phyloP scores from a whole-genome alignment of 2,797 vertebrate genomes.

The Pangasius sanitwongsei region DNA sequence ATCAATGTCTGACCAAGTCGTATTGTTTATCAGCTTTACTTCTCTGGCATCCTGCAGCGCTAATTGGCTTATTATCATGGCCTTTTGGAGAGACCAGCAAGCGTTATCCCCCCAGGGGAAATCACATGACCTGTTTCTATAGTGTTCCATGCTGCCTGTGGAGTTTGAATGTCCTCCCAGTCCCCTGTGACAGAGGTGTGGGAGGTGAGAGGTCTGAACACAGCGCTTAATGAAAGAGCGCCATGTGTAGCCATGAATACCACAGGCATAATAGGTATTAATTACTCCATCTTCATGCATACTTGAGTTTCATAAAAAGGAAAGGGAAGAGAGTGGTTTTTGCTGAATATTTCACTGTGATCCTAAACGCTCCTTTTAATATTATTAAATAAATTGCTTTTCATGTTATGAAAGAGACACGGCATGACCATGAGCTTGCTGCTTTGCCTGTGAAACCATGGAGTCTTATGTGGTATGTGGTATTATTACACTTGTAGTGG shows the following conservation, averaged over 20 bases:
- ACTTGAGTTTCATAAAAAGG: slow-evolving; percentile 22
- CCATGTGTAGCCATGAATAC: slow-evolving; percentile 18
- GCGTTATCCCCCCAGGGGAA: slow-evolving; percentile 28
- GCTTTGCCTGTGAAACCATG: slow-evolving; percentile 13
- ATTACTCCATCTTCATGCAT: slow-evolving; percentile 20
- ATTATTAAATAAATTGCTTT: background rate
- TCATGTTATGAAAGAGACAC: background rate
- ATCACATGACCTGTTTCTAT: slow-evolving; percentile 57
- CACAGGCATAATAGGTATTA: background rate
- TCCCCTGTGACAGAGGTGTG: slow-evolving; percentile 57
- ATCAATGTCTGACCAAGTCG: slow-evolving; percentile 56
- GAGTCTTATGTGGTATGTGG: background rate
- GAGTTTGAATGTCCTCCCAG: slow-evolving; percentile 60
- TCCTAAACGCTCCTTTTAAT: background rate
- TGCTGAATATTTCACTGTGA: background rate
- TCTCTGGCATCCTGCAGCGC: slow-evolving; percentile 57
- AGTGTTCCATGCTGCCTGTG: slow-evolving; percentile 57
- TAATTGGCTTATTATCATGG: slow-evolving; percentile 61
- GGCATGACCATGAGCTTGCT: background rate
- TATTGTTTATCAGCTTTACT: slow-evolving; percentile 60
- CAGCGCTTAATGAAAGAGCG: slow-evolving; percentile 22
- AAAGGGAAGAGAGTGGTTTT: background rate
- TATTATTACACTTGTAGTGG: slow-evolving; percentile 3
- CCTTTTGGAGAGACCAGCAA: slow-evolving; percentile 56
- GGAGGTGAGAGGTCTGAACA: slow-evolving; percentile 54